These are phyloP conservation scores for Propithecus deckenii DNA, from an alignment of 2,797 vertebrate species.

Conservation along the genomic window DNA sequence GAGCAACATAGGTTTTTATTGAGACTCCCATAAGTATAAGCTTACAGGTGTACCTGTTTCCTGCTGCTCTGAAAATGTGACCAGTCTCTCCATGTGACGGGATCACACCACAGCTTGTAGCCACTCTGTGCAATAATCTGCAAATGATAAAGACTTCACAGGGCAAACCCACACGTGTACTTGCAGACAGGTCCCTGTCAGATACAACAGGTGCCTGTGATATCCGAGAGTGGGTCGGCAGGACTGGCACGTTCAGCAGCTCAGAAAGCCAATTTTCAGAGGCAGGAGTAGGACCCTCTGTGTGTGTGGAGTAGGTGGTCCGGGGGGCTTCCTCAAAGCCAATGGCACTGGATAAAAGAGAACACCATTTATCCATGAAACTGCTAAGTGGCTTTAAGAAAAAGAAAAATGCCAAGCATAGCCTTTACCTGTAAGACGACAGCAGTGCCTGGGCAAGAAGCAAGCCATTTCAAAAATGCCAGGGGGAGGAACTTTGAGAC, in stretches of 20 bases:
- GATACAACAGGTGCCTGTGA: slow-evolving; percentile 46
- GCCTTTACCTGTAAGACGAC: not conserved
- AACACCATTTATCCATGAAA: not conserved
- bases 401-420: not conserved
- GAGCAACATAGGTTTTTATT: not conserved
- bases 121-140: slow-evolving; percentile 65
- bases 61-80: not conserved
- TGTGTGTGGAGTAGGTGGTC: not conserved
- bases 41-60: not conserved
- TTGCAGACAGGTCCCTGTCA: slow-evolving; percentile 72
- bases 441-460: not conserved
- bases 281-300: not conserved
- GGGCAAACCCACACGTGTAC: slow-evolving; percentile 3
- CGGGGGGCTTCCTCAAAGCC: not conserved
- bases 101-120: slow-evolving; percentile 70
- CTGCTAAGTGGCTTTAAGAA: not conserved
- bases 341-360: not conserved
- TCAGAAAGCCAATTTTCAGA: not conserved
- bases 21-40: not conserved
- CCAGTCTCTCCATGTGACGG: slow-evolving; percentile 53
- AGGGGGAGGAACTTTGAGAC: not conserved
- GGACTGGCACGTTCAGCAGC: not conserved
- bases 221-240: not conserved
- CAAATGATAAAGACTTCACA: slow-evolving; percentile 52
- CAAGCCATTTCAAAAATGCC: not conserved